These are phyloP conservation scores for Schmidtea mediterranea DNA, from an alignment of 1,140 invertebrate species.

Conservation along the genomic window DNA sequence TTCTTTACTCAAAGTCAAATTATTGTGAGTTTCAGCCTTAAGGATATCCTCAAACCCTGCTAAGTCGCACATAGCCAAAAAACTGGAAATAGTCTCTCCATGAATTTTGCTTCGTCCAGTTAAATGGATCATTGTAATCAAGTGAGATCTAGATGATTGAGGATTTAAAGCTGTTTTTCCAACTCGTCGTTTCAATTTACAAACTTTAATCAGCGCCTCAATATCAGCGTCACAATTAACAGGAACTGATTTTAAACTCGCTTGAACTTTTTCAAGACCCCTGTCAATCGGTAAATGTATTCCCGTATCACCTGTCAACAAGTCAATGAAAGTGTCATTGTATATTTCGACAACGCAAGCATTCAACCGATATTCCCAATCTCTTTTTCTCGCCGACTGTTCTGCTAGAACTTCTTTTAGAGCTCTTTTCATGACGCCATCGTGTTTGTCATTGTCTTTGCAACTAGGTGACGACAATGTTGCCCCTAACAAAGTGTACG, in stretches of 20 bases:
- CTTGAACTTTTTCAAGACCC: not conserved
- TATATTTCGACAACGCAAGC: not conserved
- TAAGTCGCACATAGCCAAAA: not conserved
- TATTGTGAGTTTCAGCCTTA: not conserved
- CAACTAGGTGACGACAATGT: too few species aligned
- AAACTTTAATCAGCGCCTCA: not conserved
- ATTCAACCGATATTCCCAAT: not conserved
- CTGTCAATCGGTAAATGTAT: not conserved
- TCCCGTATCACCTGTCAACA: not conserved
- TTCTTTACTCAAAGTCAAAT: not conserved
- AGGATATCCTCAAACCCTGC: not conserved
- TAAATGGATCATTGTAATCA: not conserved
- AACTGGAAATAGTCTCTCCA: not conserved
- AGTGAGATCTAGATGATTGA: not conserved
- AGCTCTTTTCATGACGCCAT: not conserved
- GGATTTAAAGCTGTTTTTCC: conserved; percentile 2
- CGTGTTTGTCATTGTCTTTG: too few species aligned
- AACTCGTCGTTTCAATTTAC: not conserved
- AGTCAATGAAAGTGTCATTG: not conserved
- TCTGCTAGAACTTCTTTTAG: not conserved
- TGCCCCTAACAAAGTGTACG: not conserved
- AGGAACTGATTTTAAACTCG: not conserved
- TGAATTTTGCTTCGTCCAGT: not conserved
- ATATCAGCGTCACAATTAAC: not conserved
- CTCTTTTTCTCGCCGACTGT: not conserved